Evolutionary conservation across 2,113 vertebrate species (phyloP).

Genomic region (Zeus faber): DNA sequence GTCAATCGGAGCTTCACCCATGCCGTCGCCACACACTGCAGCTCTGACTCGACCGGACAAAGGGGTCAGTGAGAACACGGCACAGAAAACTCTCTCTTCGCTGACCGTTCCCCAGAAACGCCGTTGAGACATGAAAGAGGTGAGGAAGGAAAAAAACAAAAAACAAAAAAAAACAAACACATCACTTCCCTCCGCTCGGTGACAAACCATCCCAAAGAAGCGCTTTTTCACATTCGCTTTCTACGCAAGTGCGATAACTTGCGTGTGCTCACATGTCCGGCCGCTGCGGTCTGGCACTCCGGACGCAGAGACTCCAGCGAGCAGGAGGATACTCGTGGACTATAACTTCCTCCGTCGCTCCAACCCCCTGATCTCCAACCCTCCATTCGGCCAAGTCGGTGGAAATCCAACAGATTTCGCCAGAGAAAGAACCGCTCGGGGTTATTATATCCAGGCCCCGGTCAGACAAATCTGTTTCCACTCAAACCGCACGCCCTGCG

Average conservation of each 20-base stretch:
- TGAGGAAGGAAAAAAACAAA: too few relatives aligned
- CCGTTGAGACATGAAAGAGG: too few relatives aligned
- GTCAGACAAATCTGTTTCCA: conserved; percentile 54
- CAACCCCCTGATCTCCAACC: neutral
- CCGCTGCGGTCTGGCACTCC: too few relatives aligned
- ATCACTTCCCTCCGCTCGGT: conserved; percentile 19
- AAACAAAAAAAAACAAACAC: conserved; percentile 10
- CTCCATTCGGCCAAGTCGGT: conserved; percentile 18
- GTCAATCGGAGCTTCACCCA: too few relatives aligned
- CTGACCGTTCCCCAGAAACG: too few relatives aligned
- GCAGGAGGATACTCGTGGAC: conserved; percentile 14
- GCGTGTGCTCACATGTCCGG: too few relatives aligned
- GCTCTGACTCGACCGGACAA: too few relatives aligned
- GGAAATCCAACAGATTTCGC: conserved; percentile 37
- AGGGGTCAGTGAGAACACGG: neutral
- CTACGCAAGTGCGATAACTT: too few relatives aligned
- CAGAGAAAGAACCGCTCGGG: conserved; percentile 27
- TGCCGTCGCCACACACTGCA: too few relatives aligned
- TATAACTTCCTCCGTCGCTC: conserved; percentile 2
- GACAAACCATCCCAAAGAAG: neutral
- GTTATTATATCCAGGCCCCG: conserved; percentile 39
- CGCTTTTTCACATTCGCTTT: too few relatives aligned
- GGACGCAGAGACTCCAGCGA: conserved; percentile 30
- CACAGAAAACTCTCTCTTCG: neutral
- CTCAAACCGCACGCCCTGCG: conserved; percentile 39